Base-by-base conservation (phyloP, 2,888 invertebrate genomes). In the Chouioia cunea region DNA sequence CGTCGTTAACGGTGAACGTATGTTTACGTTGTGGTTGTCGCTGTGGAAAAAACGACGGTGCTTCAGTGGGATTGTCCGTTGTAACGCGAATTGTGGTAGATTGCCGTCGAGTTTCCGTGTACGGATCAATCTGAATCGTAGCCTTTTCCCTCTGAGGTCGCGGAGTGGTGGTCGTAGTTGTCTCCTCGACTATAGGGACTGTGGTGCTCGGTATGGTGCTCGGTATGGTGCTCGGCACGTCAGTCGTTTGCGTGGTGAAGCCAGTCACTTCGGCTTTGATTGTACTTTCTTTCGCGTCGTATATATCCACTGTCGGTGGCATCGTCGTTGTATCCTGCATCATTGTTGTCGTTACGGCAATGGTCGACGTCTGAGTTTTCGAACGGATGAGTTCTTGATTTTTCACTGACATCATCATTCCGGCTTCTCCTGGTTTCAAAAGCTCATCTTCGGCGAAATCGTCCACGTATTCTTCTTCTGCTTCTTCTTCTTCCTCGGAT, bases 401-500 rank as follows among this genome's bases (percentile, higher is more conserved):
- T 14, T 74, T 73, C 4, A 76, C 60, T 0, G 79, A 76, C 64
- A 83, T 79, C 46, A 78, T 78, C 73, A 81, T 79, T 0, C 82
- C 82, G 2, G 83, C 82, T 48, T 83, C 84, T 18, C 82, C 81
- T 47, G 82, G 81, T 58, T 77, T 78, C 59, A 85, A 60, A 62
- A 83, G 77, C 56, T 83, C 82, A 23, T 81, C 81, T 8, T 80
- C 82, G 12, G 60, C 62, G 20, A 80, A 80, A 2, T 83, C 81
- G 8, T 83, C 82, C 16, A 80, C 76, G 3, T 74, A 74, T 1
- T 65, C 70, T 36, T 77, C 50, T 77, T 70, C 3, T 77, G 75
- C 18, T 15, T 78, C 77, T 4, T 76, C 77, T 8, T 73, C 74
- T 20, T 73, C 73, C 22, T 73, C 71, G 44, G 58, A 54, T 27